Conservation (phyloP, 1,140 invertebrate genomes). For the Drosophila nannoptera region DNA sequence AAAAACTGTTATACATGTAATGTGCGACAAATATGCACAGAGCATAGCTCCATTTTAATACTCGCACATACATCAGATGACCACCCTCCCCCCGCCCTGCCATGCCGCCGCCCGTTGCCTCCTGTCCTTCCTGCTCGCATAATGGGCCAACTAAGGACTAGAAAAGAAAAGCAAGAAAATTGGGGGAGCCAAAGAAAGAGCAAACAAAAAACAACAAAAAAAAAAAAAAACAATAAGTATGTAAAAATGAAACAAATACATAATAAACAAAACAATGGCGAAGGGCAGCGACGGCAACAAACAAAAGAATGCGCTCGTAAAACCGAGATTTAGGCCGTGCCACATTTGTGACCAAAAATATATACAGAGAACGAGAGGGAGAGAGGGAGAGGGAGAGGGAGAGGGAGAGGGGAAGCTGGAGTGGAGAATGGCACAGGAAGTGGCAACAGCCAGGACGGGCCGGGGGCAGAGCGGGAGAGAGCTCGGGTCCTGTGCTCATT, state of each 20-base stretch:
- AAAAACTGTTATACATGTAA: constrained; percentile 18
- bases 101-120: no score
- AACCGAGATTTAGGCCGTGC: constrained; percentile 76
- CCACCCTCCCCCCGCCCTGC: background rate
- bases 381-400: constrained; percentile 13
- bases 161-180: background rate
- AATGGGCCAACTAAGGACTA: constrained; percentile 70
- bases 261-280: constrained; percentile 74
- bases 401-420: background rate
- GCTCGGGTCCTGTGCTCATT: constrained; percentile 57
- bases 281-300: constrained; percentile 34
- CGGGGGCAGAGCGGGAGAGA: constrained; percentile 1
- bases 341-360: constrained; percentile 75
- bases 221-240: constrained; percentile 56
- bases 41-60: constrained; percentile 44
- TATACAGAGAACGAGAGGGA: constrained; percentile 11
- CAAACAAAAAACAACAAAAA: constrained; percentile 1
- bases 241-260: constrained; percentile 75
- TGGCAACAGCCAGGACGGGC: background rate
- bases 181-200: no score
- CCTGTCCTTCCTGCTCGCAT: constrained; percentile 8
- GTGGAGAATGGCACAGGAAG: constrained; percentile 35
- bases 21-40: constrained; percentile 22
- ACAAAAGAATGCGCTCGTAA: constrained; percentile 72
- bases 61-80: constrained; percentile 29